phyloP scores from a whole-genome alignment of 2,797 vertebrate species.

The Sebastiscus albofasciatus region DNA sequence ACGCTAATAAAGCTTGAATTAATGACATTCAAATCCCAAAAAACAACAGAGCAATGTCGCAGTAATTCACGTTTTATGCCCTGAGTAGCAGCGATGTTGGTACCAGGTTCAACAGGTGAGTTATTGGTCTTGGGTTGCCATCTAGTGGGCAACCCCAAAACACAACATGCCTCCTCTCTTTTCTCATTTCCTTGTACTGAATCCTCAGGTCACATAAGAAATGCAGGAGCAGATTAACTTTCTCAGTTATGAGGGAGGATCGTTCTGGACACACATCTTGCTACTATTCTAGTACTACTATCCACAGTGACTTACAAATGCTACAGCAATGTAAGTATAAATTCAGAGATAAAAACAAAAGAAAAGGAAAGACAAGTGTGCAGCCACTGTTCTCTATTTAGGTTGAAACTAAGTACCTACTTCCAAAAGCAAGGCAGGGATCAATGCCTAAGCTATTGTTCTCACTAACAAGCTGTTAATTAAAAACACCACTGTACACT shows the following conservation, averaged over 20 bases:
- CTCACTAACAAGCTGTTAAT: too few species aligned
- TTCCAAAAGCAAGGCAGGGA: neutral
- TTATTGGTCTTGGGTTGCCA: constrained; percentile 38
- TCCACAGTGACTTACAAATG: neutral
- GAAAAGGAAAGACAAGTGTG: neutral
- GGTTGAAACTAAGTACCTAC: neutral
- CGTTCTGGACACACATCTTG: neutral
- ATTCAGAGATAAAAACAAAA: neutral
- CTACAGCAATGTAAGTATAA: neutral
- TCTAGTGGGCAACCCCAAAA: constrained; percentile 33
- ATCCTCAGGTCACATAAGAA: neutral
- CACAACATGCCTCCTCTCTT: neutral
- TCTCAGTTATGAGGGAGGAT: neutral
- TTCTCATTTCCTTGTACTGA: too few species aligned
- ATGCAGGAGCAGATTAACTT: neutral
- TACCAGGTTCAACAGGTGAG: neutral
- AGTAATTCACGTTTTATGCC: constrained; percentile 3
- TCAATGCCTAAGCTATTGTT: too few species aligned
- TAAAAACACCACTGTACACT: too few species aligned
- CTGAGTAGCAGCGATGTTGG: neutral
- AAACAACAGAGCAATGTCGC: constrained; percentile 2
- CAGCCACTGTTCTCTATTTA: neutral
- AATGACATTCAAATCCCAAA: constrained; percentile 52
- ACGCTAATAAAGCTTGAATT: constrained; percentile 60
- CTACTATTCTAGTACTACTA: neutral